These are phyloP conservation scores for Microctenopoma steveboyesi DNA, from an alignment of 2,797 vertebrate genomes.

Conservation along the genomic window DNA sequence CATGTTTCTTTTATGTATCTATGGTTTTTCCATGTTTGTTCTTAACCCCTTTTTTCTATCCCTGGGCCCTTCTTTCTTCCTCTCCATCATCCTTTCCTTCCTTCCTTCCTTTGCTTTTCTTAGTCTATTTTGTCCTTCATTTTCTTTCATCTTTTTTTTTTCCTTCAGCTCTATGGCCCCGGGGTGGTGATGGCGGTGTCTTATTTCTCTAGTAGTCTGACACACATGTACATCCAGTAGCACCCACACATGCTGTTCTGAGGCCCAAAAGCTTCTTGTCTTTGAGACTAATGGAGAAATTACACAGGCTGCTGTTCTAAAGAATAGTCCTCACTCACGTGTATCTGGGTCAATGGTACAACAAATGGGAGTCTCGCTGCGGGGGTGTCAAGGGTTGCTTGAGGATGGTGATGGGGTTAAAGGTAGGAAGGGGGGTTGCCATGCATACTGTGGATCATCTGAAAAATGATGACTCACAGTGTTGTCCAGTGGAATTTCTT, in stretches of 20 bases:
- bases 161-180: slow-evolving; percentile 47
- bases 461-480: not conserved
- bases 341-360: slow-evolving; percentile 68
- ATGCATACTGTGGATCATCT: not conserved
- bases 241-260: slow-evolving; percentile 29
- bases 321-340: slow-evolving; percentile 75
- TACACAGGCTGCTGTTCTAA: slow-evolving; percentile 72
- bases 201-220: slow-evolving; percentile 59
- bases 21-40: slow-evolving; percentile 43
- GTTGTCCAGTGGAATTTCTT: no score
- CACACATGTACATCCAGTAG: slow-evolving; percentile 42
- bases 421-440: not conserved
- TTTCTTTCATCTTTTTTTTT: slow-evolving; percentile 61
- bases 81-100: slow-evolving; percentile 47
- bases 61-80: slow-evolving; percentile 37
- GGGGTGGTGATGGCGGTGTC: slow-evolving; percentile 39
- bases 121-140: slow-evolving; percentile 49
- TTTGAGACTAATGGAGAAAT: slow-evolving; percentile 79
- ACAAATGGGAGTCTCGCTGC: slow-evolving; percentile 54
- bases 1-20: slow-evolving; percentile 11
- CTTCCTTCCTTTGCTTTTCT: slow-evolving; percentile 56
- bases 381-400: slow-evolving; percentile 26
- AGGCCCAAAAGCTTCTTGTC: slow-evolving; percentile 57
- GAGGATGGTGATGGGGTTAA: slow-evolving; percentile 6
- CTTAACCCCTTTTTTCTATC: slow-evolving; percentile 33